A percentile compares a stretch with the other conserved stretches of the same genome.
These are phyloP conservation scores for Metaphire vulgaris DNA, from an alignment of 1,140 invertebrate genomes.

Conservation along the genomic window DNA sequence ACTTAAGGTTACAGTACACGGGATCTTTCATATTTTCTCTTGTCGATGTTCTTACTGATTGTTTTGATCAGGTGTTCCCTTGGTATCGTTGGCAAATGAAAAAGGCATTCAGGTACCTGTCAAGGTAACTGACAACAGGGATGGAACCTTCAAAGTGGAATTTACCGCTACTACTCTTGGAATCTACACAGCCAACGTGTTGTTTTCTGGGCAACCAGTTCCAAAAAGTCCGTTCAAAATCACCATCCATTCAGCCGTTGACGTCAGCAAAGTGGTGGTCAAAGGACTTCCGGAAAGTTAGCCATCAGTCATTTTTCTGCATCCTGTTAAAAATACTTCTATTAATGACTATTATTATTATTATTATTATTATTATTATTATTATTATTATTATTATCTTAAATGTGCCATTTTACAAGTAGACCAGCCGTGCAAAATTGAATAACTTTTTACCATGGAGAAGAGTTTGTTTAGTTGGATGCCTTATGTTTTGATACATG, in stretches of 20 bases:
- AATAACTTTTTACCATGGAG: no score
- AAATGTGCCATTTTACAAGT: no score
- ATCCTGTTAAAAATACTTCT: no score
- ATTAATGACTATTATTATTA: no score
- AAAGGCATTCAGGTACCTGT: slow-evolving; percentile 67
- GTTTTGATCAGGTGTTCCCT: background rate
- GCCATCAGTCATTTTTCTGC: slow-evolving; percentile 1
- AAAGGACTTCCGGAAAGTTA: slow-evolving; percentile 14
- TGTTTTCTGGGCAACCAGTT: slow-evolving; percentile 67
- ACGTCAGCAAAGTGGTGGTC: slow-evolving; percentile 15
- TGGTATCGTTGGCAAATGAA: slow-evolving; percentile 54
- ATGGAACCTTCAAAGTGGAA: slow-evolving; percentile 62
- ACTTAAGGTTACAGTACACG: no score
- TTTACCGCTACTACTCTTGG: slow-evolving; percentile 10
- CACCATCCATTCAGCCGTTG: slow-evolving; percentile 60
- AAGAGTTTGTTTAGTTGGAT: no score
- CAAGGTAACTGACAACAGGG: slow-evolving; percentile 69
- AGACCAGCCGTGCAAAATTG: no score
- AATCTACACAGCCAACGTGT: slow-evolving; percentile 59
- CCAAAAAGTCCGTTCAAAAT: slow-evolving; percentile 68
- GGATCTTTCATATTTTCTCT: no score
- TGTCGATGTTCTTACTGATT: no score
- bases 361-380: no score
- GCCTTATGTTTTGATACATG: no score
- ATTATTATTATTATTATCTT: no score